Conservation (phyloP, 2,888 invertebrate genomes). For the Polydrusus pterygomalis region DNA sequence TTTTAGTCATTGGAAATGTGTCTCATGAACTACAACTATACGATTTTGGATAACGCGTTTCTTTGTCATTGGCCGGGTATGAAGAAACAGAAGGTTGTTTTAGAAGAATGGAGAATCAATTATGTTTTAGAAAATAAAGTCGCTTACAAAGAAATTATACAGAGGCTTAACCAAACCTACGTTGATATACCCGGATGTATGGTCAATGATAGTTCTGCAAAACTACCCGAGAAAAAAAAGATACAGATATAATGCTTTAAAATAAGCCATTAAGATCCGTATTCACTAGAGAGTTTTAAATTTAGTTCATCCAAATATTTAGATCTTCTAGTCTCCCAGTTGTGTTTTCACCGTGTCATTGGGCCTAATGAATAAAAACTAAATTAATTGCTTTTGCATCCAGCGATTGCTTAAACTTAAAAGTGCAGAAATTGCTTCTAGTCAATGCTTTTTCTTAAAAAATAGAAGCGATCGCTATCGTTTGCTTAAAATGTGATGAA, state of each 20-base stretch:
- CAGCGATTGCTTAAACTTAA: too few species aligned
- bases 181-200: slow-evolving; percentile 70
- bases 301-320: too few species aligned
- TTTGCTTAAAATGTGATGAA: too few species aligned
- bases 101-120: slow-evolving; percentile 66
- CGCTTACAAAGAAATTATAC: slow-evolving; percentile 74
- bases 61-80: slow-evolving; percentile 81
- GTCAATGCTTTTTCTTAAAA: too few species aligned
- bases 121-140: slow-evolving; percentile 71
- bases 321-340: too few species aligned
- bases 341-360: too few species aligned
- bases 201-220: slow-evolving; percentile 5
- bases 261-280: neutral
- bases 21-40: slow-evolving; percentile 81
- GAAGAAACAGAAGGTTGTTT: slow-evolving; percentile 71
- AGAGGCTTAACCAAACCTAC: slow-evolving; percentile 72
- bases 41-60: slow-evolving; percentile 83
- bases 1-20: slow-evolving; percentile 85
- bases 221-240: neutral
- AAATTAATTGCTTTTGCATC: too few species aligned
- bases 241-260: neutral
- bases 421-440: too few species aligned
- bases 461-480: too few species aligned
- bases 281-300: too few species aligned
- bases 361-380: too few species aligned